Evolutionary conservation across 2,113 vertebrate genomes (phyloP).

Genomic region (Morphnarchus princeps): DNA sequence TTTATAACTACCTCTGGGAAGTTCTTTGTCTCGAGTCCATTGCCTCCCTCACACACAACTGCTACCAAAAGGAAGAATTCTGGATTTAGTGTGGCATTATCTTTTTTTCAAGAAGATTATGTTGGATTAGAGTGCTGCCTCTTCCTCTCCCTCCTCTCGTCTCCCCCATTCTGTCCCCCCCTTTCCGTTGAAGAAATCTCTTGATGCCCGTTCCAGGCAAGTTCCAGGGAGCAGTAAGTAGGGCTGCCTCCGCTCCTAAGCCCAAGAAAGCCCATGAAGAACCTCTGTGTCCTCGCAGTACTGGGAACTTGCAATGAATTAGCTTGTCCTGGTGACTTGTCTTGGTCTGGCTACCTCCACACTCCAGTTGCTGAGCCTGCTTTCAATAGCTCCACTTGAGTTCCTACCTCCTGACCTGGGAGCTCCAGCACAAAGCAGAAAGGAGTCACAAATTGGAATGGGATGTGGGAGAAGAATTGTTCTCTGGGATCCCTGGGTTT

Average conservation of each 20-base stretch:
- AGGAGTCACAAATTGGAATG: neutral
- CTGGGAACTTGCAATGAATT: neutral
- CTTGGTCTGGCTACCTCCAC: slow-evolving; percentile 8
- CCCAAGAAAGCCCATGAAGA: neutral
- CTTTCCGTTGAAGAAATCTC: neutral
- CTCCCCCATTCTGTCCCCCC: neutral
- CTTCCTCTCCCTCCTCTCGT: neutral
- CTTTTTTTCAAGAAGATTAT: neutral
- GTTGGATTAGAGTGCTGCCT: neutral
- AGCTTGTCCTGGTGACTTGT: neutral
- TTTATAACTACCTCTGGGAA: slow-evolving; percentile 55
- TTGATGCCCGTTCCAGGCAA: neutral
- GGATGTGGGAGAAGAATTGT: neutral
- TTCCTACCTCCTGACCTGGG: neutral
- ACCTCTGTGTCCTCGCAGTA: neutral
- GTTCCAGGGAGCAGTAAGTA: neutral
- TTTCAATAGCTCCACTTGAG: neutral
- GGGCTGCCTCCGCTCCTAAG: neutral
- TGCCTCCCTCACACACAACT: neutral
- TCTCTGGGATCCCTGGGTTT: neutral
- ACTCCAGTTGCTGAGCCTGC: neutral
- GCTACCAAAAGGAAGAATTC: neutral
- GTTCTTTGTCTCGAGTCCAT: neutral
- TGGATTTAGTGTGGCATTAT: neutral
- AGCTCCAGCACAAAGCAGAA: neutral